Evolutionary conservation across 2,888 invertebrate genomes (phyloP).

Genomic region (Caenorhabditis zanzibari): DNA sequence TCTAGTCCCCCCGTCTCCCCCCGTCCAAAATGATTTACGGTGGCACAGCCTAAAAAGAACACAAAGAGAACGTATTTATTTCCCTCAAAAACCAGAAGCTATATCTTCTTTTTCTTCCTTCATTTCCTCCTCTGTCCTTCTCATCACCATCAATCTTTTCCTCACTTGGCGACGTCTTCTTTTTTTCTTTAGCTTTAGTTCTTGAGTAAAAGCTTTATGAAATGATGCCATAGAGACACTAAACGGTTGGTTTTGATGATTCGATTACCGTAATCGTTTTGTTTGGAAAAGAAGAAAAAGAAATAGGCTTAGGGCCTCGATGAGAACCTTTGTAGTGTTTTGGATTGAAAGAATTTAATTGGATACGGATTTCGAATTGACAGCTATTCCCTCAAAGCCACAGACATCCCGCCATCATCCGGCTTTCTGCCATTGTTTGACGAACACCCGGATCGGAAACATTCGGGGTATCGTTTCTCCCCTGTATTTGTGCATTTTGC

Average conservation of each 20-base stretch:
- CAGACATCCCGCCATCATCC: constrained; percentile 14
- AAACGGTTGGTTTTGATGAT: constrained; percentile 30
- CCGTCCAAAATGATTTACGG: constrained; percentile 1
- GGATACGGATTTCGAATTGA: constrained; percentile 65
- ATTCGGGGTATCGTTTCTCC: constrained; percentile 39
- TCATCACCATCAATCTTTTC: constrained; percentile 54
- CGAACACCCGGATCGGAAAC: constrained; percentile 21
- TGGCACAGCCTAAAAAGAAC: neutral
- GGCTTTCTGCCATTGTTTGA: constrained; percentile 62
- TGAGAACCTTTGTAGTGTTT: constrained; percentile 40
- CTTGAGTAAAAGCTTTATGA: neutral
- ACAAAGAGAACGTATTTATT: constrained; percentile 47
- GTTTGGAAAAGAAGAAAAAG: neutral
- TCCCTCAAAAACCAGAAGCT: constrained; percentile 49
- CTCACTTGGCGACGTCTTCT: constrained; percentile 37
- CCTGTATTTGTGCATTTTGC: constrained; percentile 23
- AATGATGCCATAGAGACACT: constrained; percentile 3
- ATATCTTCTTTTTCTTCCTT: neutral
- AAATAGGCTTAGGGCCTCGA: neutral
- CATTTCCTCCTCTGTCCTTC: constrained; percentile 3
- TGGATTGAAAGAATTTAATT: constrained; percentile 44
- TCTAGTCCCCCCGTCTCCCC: neutral
- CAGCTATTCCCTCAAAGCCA: constrained; percentile 16
- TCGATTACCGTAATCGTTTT: constrained; percentile 60
- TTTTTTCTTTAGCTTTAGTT: neutral